phyloP scores from a whole-genome alignment of 2,797 vertebrate species.

The Iguana delicatissima region DNA sequence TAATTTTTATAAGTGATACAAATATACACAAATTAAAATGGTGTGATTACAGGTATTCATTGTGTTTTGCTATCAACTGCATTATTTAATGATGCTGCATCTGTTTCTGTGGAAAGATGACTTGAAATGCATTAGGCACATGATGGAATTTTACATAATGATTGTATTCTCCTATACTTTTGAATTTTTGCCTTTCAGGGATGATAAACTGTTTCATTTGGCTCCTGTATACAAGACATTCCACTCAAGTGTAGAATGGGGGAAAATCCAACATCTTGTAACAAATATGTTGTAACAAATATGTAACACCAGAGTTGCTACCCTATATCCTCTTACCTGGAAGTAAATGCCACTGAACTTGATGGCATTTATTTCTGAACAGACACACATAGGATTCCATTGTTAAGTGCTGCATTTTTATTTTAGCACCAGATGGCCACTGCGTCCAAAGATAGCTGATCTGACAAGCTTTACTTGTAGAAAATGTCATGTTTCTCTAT shows the following conservation, averaged over 20 bases:
- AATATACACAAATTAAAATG: slow-evolving; percentile 73
- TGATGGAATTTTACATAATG: neutral
- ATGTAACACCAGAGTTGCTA: neutral
- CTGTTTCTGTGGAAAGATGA: slow-evolving; percentile 29
- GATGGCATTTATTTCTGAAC: neutral
- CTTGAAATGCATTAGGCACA: neutral
- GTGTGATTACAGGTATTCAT: slow-evolving; percentile 74
- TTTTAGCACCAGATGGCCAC: slow-evolving; percentile 2
- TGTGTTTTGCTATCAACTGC: slow-evolving; percentile 67
- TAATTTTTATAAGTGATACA: slow-evolving; percentile 67
- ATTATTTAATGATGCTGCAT: slow-evolving; percentile 50
- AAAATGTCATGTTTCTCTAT: neutral
- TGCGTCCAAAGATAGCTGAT: neutral
- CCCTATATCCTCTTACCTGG: neutral
- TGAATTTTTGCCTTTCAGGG: neutral
- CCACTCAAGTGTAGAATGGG: neutral
- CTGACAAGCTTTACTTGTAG: neutral
- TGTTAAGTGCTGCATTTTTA: neutral
- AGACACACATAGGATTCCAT: neutral
- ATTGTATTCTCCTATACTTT: neutral
- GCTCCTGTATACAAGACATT: neutral
- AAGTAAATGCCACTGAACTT: neutral
- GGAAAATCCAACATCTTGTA: neutral
- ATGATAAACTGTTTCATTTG: neutral
- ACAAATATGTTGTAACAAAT: neutral